These are phyloP conservation scores for Corynorhinus townsendii DNA, from an alignment of 2,113 vertebrate species.

Conservation along the genomic window DNA sequence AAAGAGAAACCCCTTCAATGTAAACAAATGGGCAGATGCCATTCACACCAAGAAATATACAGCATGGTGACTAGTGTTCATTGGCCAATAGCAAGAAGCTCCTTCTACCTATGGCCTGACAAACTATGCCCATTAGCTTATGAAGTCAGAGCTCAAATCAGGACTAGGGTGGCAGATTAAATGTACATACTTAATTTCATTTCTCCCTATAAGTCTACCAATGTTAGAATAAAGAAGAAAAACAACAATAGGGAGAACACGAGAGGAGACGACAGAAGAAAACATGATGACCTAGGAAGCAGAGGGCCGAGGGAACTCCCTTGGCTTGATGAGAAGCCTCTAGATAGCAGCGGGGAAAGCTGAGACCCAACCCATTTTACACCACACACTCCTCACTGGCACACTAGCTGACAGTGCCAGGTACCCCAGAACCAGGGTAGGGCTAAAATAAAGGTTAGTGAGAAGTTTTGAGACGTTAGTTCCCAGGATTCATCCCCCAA, in stretches of 20 bases:
- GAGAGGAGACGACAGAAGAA: neutral
- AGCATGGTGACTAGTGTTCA: rapidly evolving
- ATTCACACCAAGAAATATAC: neutral
- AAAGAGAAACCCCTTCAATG: neutral
- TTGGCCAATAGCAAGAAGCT: neutral
- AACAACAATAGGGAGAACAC: neutral
- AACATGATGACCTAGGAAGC: neutral
- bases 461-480: neutral
- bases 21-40: neutral
- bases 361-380: neutral
- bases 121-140: neutral
- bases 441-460: neutral
- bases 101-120: too few relatives aligned
- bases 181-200: neutral
- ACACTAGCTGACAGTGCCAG: neutral
- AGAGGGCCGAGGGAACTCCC: neutral
- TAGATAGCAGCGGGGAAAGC: neutral
- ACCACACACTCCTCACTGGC: neutral
- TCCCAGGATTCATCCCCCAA: neutral
- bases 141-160: neutral
- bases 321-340: neutral
- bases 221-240: neutral
- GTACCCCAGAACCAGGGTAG: neutral
- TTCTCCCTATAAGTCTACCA: neutral
- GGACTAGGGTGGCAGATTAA: neutral